These are phyloP conservation scores for Hemicordylus capensis DNA, from an alignment of 2,113 vertebrate species.

Conservation along the genomic window DNA sequence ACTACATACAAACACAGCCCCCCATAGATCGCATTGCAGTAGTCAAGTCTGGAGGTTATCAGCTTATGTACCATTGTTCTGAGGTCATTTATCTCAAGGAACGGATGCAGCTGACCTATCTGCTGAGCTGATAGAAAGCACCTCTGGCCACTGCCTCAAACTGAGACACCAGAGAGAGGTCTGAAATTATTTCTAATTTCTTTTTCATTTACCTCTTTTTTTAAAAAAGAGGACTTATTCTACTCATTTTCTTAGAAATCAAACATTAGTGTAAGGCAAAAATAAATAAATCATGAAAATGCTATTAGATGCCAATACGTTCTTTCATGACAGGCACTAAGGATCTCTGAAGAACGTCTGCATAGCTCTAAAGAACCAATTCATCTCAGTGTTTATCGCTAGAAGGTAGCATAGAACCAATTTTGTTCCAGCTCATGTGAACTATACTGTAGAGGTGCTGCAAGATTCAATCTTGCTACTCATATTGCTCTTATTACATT, in stretches of 20 bases:
- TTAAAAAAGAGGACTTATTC: background rate
- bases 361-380: background rate
- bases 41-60: too few species aligned
- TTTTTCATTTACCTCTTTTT: background rate
- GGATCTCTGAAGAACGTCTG: constrained; percentile 36
- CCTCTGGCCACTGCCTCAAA: too few species aligned
- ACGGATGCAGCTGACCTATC: too few species aligned
- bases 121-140: too few species aligned
- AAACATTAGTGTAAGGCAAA: background rate
- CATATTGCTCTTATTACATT: background rate
- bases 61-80: too few species aligned
- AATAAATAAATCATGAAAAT: background rate
- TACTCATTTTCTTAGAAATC: constrained; percentile 11
- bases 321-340: constrained; percentile 40
- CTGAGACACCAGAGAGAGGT: too few species aligned
- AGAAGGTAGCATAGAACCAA: background rate
- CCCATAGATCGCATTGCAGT: too few species aligned
- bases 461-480: background rate
- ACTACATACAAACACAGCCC: too few species aligned
- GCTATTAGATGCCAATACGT: constrained; percentile 4
- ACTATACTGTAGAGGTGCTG: background rate
- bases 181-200: fast-evolving
- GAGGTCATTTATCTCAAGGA: too few species aligned
- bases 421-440: background rate
- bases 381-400: background rate